Evolutionary conservation across 2,113 vertebrate genomes (phyloP), one percentile per base, ranked within the genome.

Genomic region (Brachionichthys hirsutus): DNA sequence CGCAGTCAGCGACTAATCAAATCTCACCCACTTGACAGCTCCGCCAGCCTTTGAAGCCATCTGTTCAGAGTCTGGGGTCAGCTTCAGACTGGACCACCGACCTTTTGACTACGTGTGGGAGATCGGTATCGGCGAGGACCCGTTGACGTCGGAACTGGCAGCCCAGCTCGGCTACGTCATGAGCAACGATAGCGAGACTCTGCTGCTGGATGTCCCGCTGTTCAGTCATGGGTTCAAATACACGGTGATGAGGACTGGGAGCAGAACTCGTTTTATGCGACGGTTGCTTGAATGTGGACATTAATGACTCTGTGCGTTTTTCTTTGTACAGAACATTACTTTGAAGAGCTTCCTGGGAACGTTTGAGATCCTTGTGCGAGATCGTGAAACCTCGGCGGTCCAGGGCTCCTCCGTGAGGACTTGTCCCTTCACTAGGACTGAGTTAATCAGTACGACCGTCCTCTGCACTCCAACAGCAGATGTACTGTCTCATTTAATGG

Each of bases 141-240:
- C 3, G 2, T 74, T 91, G n/a, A 89, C 87, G 0, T 12, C 73
- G 9, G 73, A 83, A 44, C 73, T 91, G 75, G 89, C 78, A 2
- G 36, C 50, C 0, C 41, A 24, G 22, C 70, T 35, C 0, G 84
- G 86, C 15, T 91, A 90, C 59, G n/a, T 49, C 36, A 24, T 90
- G 75, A 75, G 7, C 30, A 89, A 87, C 2, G 13, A 82, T 7
- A 83, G 73, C 70, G 38, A 66, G 20, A 67, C 24, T 30, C 67
- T 89, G 55, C 47, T 1, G 47, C 62, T 91, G 5, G 22, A 74
- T 8, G 83, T 89, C 17, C 87, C 90, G 0, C 73, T 90, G 9
- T 84, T 77, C 51, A 67, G 84, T 7, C 1, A n/a, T 1, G 87
- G 89, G 35, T 90, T 67, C 38, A 1, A 40, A 14, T 90, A 89